These are phyloP conservation scores for Drosophila nebulosa DNA, from an alignment of 1,140 invertebrate species.

Conservation along the genomic window DNA sequence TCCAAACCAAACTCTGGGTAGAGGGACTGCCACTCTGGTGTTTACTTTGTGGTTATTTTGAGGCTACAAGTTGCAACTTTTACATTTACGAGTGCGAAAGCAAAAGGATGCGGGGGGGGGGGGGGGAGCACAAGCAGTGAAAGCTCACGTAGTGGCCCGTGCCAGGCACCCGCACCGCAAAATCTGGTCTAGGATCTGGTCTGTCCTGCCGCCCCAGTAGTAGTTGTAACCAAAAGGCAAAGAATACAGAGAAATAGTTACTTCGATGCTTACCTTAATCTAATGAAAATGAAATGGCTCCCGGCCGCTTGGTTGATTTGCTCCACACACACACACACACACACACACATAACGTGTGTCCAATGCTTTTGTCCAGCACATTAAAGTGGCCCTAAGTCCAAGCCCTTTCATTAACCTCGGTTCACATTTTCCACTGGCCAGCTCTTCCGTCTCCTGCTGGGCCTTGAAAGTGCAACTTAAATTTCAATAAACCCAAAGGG, in stretches of 20 bases:
- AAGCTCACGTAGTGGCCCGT: not conserved
- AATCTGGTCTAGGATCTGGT: constrained; percentile 10
- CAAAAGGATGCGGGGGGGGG: constrained; percentile 31
- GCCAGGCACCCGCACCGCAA: constrained; percentile 6
- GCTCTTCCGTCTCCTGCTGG: constrained; percentile 7
- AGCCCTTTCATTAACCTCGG: constrained; percentile 52
- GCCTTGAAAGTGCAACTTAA: constrained; percentile 45
- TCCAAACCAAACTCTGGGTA: not conserved
- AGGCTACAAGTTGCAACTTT: constrained; percentile 77
- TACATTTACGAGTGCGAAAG: constrained; percentile 56
- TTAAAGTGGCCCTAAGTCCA: constrained; percentile 44
- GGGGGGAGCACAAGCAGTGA: constrained; percentile 12
- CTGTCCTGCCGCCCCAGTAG: too few species aligned
- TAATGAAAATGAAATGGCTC: constrained; percentile 68
- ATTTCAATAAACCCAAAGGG: constrained; percentile 48
- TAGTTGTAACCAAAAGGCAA: not conserved
- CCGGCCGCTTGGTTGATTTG: constrained; percentile 24
- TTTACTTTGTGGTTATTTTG: constrained; percentile 79
- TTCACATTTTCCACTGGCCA: constrained; percentile 3
- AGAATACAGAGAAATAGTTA: not conserved
- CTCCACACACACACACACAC: too few species aligned
- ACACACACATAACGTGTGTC: too few species aligned
- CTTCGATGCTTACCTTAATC: constrained; percentile 57
- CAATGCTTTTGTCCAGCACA: not conserved
- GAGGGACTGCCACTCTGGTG: constrained; percentile 56